Percentiles rank a stretch among this genome's conserved stretches.
Conservation (phyloP, 2,797 vertebrate genomes). For the Thunnus albacares region DNA sequence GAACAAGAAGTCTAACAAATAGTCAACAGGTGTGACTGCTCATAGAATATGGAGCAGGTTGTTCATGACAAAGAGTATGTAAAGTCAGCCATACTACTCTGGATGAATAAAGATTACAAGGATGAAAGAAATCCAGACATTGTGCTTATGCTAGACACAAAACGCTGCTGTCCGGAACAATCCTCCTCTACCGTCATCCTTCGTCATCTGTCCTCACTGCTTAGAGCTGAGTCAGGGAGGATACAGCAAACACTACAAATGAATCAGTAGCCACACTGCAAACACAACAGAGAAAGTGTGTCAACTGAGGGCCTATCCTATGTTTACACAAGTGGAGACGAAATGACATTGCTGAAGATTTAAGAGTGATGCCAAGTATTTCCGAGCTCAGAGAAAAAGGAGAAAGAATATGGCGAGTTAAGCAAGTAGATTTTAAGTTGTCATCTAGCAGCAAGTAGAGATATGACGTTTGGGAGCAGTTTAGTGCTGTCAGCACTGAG, state of each 20-base stretch:
- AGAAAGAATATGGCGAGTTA: conserved; percentile 9
- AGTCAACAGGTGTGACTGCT: conserved; percentile 3
- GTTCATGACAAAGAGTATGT: background rate
- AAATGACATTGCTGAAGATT: conserved; percentile 14
- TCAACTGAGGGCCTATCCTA: background rate
- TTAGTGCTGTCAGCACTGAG: conserved; percentile 50
- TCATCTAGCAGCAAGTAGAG: conserved; percentile 19
- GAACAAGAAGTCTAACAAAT: too few species aligned
- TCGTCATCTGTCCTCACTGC: background rate
- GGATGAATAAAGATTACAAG: background rate
- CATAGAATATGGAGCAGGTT: background rate
- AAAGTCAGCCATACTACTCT: background rate
- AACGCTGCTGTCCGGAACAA: conserved; percentile 7
- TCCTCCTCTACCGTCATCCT: background rate
- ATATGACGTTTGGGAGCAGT: conserved; percentile 30
- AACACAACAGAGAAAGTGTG: conserved; percentile 7
- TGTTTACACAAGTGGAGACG: background rate
- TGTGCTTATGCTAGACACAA: background rate
- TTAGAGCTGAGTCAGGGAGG: conserved; percentile 28
- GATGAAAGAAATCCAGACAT: conserved; percentile 1
- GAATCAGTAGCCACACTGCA: too few species aligned
- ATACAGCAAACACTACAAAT: background rate
- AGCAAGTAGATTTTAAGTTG: conserved; percentile 20
- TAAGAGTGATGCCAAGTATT: background rate
- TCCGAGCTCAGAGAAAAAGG: background rate